Evolutionary conservation across 2,888 invertebrate genomes (phyloP), one percentile per base, ranked within the genome.

Genomic region (Dascillus cervinus): DNA sequence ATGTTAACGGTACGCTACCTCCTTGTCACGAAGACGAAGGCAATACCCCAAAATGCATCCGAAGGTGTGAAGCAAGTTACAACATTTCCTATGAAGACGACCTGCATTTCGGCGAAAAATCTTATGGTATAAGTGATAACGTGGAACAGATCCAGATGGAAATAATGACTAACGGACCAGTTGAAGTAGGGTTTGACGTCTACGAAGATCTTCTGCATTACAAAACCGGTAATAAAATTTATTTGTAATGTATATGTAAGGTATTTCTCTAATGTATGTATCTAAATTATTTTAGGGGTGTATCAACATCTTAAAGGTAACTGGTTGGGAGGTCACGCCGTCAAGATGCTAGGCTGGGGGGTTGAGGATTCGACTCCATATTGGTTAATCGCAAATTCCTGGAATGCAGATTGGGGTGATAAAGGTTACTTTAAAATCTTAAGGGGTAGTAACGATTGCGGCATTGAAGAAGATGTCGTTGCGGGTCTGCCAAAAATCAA

Each of bases 391-490:
- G 88, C 86, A 29, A 92, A 92, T 69, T 89, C 88, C 0, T 94
- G 91, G 91, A 92, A 92, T 67, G 71, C 73, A 1, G 92, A 92
- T 62, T 94, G 92, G 92, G 92, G 92, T 43, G 80, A 85, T 58
- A 73, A 78, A 56, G 89, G 90, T 3, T 88, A 73, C 66, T 90
- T 92, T 70, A 89, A 88, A 65, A 90, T 92, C 43, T 66, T 84
- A 11, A 75, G 91, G 35, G 92, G 92, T 3, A 60, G 67, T 37
- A 78, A 85, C 57, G 81, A 85, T 50, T 83, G 83, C 52, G 82
- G 82, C 6, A 84, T 86, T 49, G 85, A 86, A 60, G 70, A 72
- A 45, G 64, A 72, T 13, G 75, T 84, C 30, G 70, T 73, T 5
- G 81, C 83, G 30, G 85, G 85, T 19, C 62, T 82, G 43, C 83